Base-by-base conservation (phyloP, 2,888 invertebrate genomes). In the Litoditis marina region DNA sequence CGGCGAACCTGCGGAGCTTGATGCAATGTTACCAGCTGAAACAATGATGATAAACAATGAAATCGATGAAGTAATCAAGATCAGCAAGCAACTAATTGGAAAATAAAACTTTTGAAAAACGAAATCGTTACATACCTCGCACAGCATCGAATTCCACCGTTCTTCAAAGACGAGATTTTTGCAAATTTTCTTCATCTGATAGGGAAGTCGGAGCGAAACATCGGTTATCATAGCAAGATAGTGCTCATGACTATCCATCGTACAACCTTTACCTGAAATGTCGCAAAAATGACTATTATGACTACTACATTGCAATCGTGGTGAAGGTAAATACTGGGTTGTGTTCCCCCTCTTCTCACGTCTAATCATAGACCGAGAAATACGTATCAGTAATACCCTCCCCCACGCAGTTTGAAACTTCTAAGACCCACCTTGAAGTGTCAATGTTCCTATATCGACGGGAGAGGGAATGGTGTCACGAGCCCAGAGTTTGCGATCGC, bases 61-160 rank as follows among this genome's bases (percentile, higher is more conserved):
- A 19, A n/a, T n/a, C n/a, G n/a, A n/a, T n/a, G n/a, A n/a, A n/a
- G n/a, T n/a, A n/a, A n/a, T n/a, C n/a, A n/a, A n/a, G n/a, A n/a
- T n/a, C n/a, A n/a, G n/a, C n/a, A n/a, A n/a, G n/a, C n/a, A n/a
- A n/a, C n/a, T n/a, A n/a, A 54, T 39, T 19, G 55, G 11, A 4
- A 27, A 11, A 44, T n/a, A 13, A 22, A 25, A 4, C 4, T 5
- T 3, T 7, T 5, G 3, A 16, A 7, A 2, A 25, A 5, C 1
- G 31, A 51, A 44, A 44, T 3, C 8, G 19, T 19, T 3, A 22
- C 28, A 30, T 11, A 60, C 52, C 39, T 52, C 53, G 32, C 64
- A 64, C 34, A 64, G 44, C 16, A 63, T 39, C 16, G 53, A 59
- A 7, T 8, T 59, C 65, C 65, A 65, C 28, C 61, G 50, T 22